phyloP scores from a whole-genome alignment of 2,888 invertebrate genomes.

The Mesorhabditis belari region DNA sequence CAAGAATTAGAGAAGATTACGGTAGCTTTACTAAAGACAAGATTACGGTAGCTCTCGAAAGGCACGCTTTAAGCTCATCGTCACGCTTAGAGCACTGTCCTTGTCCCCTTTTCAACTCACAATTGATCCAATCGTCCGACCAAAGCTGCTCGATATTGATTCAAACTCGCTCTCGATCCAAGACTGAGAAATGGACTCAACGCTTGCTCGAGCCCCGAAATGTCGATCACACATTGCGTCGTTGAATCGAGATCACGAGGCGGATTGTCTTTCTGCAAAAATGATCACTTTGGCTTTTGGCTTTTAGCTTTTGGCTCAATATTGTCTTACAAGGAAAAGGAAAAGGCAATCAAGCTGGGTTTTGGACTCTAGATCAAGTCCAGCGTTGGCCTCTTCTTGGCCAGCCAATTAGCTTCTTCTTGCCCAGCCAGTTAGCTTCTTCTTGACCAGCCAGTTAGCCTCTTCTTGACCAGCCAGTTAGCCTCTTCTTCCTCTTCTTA shows the following conservation, averaged over 20 bases:
- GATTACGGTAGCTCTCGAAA: no score
- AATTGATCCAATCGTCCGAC: conserved; percentile 28
- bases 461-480: no score
- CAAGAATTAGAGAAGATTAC: no score
- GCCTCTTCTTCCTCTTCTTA: no score
- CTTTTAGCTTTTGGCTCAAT: background rate
- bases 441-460: no score
- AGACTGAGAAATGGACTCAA: conserved; percentile 30
- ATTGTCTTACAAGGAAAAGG: background rate
- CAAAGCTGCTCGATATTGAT: conserved; percentile 25
- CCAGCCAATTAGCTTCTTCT: no score
- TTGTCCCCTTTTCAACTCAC: no score
- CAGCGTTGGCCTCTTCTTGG: no score
- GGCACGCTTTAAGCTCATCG: conserved; percentile 22
- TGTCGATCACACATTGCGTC: conserved; percentile 48
- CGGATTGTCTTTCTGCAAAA: conserved; percentile 15
- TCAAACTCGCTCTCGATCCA: conserved; percentile 23
- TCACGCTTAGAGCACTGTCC: conserved; percentile 8
- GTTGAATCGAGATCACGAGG: conserved; percentile 14
- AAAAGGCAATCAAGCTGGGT: no score
- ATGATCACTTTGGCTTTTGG: background rate
- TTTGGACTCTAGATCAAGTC: no score
- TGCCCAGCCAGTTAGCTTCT: no score
- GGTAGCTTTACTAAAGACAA: conserved; percentile 21
- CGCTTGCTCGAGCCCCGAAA: conserved; percentile 47